phyloP scores from a whole-genome alignment of 2,888 invertebrate genomes.

The Limnephilus rhombicus region DNA sequence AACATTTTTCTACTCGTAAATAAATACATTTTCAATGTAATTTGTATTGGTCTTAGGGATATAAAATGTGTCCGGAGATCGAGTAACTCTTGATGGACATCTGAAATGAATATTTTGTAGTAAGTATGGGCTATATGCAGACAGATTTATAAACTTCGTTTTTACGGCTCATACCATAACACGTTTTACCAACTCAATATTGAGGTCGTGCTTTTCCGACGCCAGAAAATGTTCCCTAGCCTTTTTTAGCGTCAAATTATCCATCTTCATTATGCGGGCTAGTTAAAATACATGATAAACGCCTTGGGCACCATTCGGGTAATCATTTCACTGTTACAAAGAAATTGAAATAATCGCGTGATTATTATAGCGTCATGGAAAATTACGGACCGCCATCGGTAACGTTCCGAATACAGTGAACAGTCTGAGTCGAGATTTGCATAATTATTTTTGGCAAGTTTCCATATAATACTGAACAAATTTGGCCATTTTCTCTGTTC shows the following conservation, averaged over 20 bases:
- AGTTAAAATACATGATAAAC: neutral
- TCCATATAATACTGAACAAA: conserved; percentile 38
- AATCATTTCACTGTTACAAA: neutral
- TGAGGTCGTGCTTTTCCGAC: neutral
- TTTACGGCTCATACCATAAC: neutral
- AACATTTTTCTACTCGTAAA: no score
- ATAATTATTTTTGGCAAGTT: conserved; percentile 51
- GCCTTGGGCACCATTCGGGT: neutral
- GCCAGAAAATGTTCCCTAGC: neutral
- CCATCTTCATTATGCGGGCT: neutral
- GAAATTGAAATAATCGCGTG: conserved; percentile 13
- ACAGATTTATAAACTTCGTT: neutral
- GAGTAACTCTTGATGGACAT: no score
- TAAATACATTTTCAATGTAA: no score
- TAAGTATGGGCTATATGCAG: no score
- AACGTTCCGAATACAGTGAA: conserved; percentile 8
- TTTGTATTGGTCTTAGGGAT: no score
- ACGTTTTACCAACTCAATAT: neutral
- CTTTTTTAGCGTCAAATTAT: neutral
- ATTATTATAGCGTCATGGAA: conserved; percentile 12
- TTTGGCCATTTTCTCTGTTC: conserved; percentile 35
- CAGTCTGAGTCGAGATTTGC: conserved; percentile 39
- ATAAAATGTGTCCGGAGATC: no score
- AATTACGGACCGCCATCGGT: neutral
- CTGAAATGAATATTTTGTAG: no score